A percentile compares a stretch with the other conserved stretches of the same genome.
These are phyloP conservation scores for Athetis lepigone DNA, from an alignment of 2,888 invertebrate species.

Conservation along the genomic window DNA sequence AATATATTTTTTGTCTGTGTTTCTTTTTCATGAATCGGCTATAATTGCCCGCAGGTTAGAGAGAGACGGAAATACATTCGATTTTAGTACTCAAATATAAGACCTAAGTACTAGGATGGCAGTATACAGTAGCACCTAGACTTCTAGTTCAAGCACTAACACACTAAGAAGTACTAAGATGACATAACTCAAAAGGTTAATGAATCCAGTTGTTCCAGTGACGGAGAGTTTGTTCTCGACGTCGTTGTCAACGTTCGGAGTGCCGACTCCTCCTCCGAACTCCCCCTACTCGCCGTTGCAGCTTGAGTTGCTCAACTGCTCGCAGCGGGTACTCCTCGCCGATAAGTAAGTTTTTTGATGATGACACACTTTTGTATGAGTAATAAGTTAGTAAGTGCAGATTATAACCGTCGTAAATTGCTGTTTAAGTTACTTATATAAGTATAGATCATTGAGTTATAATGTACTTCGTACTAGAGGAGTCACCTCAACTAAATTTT, in stretches of 20 bases:
- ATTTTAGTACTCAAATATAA: conserved; percentile 21
- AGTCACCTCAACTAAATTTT: too few relatives aligned
- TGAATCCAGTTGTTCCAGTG: conserved; percentile 82
- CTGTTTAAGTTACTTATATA: too few relatives aligned
- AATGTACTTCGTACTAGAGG: too few relatives aligned
- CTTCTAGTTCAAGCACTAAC: conserved; percentile 35
- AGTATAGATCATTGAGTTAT: too few relatives aligned
- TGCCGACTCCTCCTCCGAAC: conserved; percentile 93
- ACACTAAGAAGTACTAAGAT: conserved; percentile 51
- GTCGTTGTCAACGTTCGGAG: conserved; percentile 92
- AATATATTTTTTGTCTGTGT: too few relatives aligned
- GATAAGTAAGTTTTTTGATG: conserved; percentile 80
- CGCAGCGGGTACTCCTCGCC: conserved; percentile 86
- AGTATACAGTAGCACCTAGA: not conserved
- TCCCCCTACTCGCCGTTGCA: conserved; percentile 93
- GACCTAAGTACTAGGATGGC: conserved; percentile 43
- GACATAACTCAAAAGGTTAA: conserved; percentile 56
- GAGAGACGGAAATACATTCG: conserved; percentile 31
- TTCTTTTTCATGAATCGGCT: not conserved
- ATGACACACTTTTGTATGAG: conserved; percentile 16
- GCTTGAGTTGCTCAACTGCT: conserved; percentile 91
- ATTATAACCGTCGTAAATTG: too few relatives aligned
- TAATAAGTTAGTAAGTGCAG: too few relatives aligned
- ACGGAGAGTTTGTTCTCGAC: conserved; percentile 93
- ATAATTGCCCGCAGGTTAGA: conserved; percentile 11